phyloP scores from a whole-genome alignment of 1,140 invertebrate genomes.

The Aleiodes sp. region DNA sequence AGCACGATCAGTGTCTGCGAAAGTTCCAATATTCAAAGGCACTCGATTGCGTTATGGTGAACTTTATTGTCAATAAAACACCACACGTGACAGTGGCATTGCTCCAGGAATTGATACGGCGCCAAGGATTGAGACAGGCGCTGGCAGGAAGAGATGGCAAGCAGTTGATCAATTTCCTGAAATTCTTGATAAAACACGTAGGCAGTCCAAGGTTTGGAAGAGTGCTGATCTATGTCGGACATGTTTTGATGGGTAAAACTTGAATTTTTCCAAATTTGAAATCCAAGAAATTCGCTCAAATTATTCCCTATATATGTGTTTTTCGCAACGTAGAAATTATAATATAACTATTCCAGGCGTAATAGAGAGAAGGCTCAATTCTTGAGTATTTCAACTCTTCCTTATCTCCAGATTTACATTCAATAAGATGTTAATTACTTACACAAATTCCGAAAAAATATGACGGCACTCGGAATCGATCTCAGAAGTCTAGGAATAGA shows the following conservation, averaged over 20 bases:
- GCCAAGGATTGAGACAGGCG: constrained; percentile 77
- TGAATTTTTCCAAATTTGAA: no score
- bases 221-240: constrained; percentile 77
- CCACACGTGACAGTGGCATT: constrained; percentile 83
- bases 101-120: constrained; percentile 84
- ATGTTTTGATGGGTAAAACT: constrained; percentile 74
- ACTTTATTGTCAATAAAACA: constrained; percentile 69
- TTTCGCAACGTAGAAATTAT: no score
- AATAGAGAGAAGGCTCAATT: no score
- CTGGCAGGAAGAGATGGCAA: constrained; percentile 75
- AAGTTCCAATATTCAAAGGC: constrained; percentile 87
- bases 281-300: no score
- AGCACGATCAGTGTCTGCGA: constrained; percentile 78
- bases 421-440: no score
- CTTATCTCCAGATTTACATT: no score
- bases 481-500: no score
- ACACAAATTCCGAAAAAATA: no score
- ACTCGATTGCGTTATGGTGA: constrained; percentile 76
- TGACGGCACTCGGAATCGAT: no score
- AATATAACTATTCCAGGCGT: no score
- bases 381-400: no score
- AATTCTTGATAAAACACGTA: constrained; percentile 81
- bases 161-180: constrained; percentile 73
- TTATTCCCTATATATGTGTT: no score
- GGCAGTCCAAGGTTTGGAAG: constrained; percentile 78